phyloP scores from a whole-genome alignment of 2,113 vertebrate genomes.

The Nannobrachium achirus region DNA sequence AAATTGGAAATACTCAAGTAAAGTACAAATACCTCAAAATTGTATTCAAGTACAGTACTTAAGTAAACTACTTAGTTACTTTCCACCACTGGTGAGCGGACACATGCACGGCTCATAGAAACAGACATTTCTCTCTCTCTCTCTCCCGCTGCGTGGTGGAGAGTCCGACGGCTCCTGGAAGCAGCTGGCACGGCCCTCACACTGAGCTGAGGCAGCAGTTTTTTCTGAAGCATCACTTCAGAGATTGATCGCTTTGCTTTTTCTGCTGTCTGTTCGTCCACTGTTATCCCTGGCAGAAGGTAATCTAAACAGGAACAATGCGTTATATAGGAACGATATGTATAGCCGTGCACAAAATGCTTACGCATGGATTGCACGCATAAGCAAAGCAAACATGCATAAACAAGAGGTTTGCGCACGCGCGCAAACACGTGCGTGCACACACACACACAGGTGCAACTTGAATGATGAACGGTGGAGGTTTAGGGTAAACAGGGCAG shows the following conservation, averaged over 20 bases:
- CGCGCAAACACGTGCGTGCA: neutral
- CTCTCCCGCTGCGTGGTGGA: slow-evolving; percentile 19
- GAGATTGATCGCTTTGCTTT: slow-evolving; percentile 15
- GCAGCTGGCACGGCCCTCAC: neutral
- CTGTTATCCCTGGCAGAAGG: slow-evolving; percentile 15
- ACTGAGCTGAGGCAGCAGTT: slow-evolving; percentile 4
- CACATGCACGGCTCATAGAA: slow-evolving; percentile 36
- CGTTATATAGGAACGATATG: no score
- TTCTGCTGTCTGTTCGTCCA: slow-evolving; percentile 6
- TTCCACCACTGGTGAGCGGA: no score
- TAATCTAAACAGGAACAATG: slow-evolving; percentile 11
- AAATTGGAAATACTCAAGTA: no score
- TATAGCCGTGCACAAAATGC: neutral
- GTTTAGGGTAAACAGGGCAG: slow-evolving; percentile 67
- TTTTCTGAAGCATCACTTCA: slow-evolving; percentile 15
- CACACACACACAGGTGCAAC: slow-evolving; percentile 16
- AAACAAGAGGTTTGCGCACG: neutral
- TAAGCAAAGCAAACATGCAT: no score
- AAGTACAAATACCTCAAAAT: no score
- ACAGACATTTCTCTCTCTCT: slow-evolving; percentile 21
- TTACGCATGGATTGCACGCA: neutral
- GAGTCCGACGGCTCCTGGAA: slow-evolving; percentile 31
- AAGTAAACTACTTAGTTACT: no score
- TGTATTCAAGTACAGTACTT: no score
- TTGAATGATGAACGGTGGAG: slow-evolving; percentile 42